These are phyloP conservation scores for Clamator glandarius DNA, from an alignment of 2,797 vertebrate genomes.

Conservation along the genomic window DNA sequence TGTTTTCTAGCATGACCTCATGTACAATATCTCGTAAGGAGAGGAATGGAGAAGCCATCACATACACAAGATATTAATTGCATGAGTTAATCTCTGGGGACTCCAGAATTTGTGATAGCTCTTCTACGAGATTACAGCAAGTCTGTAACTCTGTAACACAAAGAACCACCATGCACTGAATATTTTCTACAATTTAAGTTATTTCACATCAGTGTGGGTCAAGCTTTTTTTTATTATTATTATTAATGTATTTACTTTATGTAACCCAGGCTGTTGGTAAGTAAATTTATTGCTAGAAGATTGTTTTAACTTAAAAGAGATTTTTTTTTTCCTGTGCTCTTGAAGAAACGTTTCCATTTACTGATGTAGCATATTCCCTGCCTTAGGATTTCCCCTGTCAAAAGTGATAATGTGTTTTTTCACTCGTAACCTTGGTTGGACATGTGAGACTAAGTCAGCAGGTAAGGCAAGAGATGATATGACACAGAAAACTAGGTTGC, in stretches of 20 bases:
- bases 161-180: neutral
- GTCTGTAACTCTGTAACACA: neutral
- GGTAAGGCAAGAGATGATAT: neutral
- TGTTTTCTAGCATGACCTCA: neutral
- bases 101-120: neutral
- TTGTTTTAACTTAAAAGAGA: neutral
- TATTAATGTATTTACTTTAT: neutral
- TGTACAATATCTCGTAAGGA: neutral
- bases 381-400: neutral
- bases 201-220: rapidly evolving
- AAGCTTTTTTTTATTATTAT: neutral
- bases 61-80: neutral
- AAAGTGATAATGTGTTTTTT: neutral
- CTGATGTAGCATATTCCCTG: neutral
- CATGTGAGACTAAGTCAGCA: neutral
- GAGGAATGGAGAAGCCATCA: neutral
- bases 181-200: neutral
- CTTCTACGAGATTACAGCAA: neutral
- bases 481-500: neutral
- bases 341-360: neutral
- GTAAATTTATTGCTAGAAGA: neutral
- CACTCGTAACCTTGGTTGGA: neutral
- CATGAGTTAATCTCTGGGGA: neutral
- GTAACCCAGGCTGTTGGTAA: neutral
- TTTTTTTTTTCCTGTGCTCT: neutral